Conservation (phyloP, 2,113 vertebrate species). For the Acinonyx jubatus region DNA sequence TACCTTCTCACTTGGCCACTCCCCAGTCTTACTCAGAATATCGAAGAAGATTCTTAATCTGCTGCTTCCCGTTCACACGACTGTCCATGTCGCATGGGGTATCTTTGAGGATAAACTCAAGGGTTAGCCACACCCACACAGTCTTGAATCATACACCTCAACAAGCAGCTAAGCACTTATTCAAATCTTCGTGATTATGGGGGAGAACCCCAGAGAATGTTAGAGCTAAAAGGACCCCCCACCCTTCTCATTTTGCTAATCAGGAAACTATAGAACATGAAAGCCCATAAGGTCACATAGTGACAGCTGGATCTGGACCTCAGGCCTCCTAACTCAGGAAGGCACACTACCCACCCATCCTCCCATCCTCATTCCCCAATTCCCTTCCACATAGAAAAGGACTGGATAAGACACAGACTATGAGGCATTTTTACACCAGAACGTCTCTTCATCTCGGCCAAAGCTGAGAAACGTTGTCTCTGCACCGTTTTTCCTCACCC, state of each 20-base stretch:
- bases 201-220: not conserved
- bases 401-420: not conserved
- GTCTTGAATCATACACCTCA: not conserved
- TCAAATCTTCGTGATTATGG: not conserved
- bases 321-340: not conserved
- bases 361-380: not conserved
- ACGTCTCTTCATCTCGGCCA: not conserved
- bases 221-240: not conserved
- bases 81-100: not conserved
- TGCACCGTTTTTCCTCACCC: not conserved
- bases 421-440: not conserved
- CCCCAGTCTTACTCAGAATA: not conserved
- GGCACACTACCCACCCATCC: not conserved
- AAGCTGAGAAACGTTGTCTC: not conserved
- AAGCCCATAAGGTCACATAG: not conserved
- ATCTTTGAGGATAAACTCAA: not conserved
- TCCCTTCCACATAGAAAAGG: not conserved
- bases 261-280: not conserved
- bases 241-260: not conserved
- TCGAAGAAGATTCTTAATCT: not conserved
- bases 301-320: not conserved
- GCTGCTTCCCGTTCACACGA: not conserved
- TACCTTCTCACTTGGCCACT: not conserved
- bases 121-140: not conserved
- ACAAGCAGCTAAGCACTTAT: not conserved